These are phyloP conservation scores for Andinoacara biseriatus DNA, from an alignment of 2,113 vertebrate genomes.

Conservation along the genomic window DNA sequence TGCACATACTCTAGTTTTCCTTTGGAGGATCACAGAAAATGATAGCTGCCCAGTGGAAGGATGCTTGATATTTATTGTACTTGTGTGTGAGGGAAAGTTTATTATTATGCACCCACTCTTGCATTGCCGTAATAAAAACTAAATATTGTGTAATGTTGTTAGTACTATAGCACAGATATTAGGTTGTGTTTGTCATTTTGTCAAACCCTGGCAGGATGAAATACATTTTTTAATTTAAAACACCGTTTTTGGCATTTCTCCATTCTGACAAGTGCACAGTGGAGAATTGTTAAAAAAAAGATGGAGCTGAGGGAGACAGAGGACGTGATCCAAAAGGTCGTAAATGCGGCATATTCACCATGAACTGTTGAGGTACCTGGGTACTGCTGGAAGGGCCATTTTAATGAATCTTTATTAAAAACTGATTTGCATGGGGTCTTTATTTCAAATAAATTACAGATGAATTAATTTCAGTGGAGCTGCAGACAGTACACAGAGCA, in stretches of 20 bases:
- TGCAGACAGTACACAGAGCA: background rate
- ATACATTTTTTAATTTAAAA: conserved; percentile 69
- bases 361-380: conserved; percentile 39
- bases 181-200: conserved; percentile 56
- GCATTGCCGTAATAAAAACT: conserved; percentile 42
- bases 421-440: conserved; percentile 40
- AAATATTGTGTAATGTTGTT: conserved; percentile 31
- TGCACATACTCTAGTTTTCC: background rate
- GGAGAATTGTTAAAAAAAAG: conserved; percentile 45
- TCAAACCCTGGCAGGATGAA: conserved; percentile 63
- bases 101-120: background rate
- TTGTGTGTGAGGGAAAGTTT: conserved; percentile 24
- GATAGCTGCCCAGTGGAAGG: conserved; percentile 4
- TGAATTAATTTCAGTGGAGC: conserved; percentile 29
- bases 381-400: conserved; percentile 26
- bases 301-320: background rate
- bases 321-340: conserved; percentile 35
- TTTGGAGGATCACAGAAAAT: conserved; percentile 1
- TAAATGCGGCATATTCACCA: conserved; percentile 49
- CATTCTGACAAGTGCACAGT: conserved; percentile 40
- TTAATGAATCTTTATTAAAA: conserved; percentile 71
- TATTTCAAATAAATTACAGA: conserved; percentile 55
- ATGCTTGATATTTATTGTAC: conserved; percentile 30
- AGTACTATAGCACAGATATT: conserved; percentile 40
- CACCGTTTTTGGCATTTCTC: conserved; percentile 29